Base-by-base conservation (phyloP, 1,140 invertebrate species). In the Sycobia sp. region DNA sequence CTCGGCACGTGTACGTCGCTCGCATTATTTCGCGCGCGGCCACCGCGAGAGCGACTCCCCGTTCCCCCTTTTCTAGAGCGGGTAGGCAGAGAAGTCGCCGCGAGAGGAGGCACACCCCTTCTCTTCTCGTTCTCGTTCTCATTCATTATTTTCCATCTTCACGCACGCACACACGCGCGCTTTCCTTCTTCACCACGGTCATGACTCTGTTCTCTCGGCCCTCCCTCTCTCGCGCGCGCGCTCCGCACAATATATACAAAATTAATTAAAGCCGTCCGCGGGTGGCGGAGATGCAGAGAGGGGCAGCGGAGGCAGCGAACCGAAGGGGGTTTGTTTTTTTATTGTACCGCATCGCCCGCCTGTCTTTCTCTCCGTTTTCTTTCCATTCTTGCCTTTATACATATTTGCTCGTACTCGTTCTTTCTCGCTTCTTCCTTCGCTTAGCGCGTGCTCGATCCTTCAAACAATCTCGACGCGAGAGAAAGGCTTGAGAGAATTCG, bases 211-310 rank as follows among this genome's bases (percentile, higher is more conserved):
- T 68, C 69, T 68, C 59, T 44, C 47, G 56, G 41, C 67, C 49
- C 65, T 47, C 53, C 57, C 44, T 41, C 47, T 50, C 51, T 51
- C 64, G 29, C 55, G 67, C 67, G 70, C 68, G n/a, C n/a, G n/a
- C n/a, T n/a, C n/a, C n/a, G n/a, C n/a, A n/a, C n/a, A n/a, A n/a
- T n/a, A n/a, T n/a, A 74, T 76, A 74, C 64, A 76, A 77, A 77
- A 79, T 80, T 79, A 79, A 78, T 80, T 80, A 78, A 78, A 79
- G 69, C 72, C 71, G 67, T 53, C 53, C 57, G 66, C 71, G 66
- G 67, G 67, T 58, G 66, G 60, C 38, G 62, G 32, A 27, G 22
- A n/a, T 18, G 43, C 13, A 34, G 18, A 22, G 32, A 2, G 5
- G 29, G 13, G 13, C 4, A 36, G n/a, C 29, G 1, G 25, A n/a